Conservation (phyloP, 1,140 invertebrate species). For the Harlomillsia oculata region DNA sequence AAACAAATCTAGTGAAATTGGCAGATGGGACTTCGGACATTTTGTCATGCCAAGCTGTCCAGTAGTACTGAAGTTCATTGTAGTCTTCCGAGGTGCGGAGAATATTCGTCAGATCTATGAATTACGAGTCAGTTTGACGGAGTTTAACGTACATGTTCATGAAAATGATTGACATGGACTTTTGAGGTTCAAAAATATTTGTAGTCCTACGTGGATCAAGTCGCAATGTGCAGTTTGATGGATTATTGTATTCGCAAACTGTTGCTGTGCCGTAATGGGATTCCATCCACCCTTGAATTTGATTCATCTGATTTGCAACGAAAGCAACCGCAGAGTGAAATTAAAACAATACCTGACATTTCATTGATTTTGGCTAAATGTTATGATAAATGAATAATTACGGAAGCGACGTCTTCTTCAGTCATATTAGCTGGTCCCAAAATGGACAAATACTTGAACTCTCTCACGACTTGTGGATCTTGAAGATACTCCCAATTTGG, state of each 20-base stretch:
- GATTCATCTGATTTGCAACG: no score
- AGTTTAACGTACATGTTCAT: no score
- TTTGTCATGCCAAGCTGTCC: constrained; percentile 43
- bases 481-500: constrained; percentile 13
- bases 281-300: constrained; percentile 52
- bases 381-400: neutral
- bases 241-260: constrained; percentile 72
- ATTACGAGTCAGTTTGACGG: neutral
- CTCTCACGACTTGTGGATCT: neutral
- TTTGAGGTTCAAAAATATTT: no score
- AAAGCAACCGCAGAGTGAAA: no score
- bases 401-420: neutral
- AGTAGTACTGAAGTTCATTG: constrained; percentile 56
- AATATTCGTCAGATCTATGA: constrained; percentile 40
- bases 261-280: constrained; percentile 67
- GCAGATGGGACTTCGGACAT: constrained; percentile 37
- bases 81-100: constrained; percentile 65
- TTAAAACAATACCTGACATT: no score
- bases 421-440: constrained; percentile 20
- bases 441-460: constrained; percentile 16
- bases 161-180: neutral
- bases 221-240: constrained; percentile 64
- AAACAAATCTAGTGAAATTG: neutral
- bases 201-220: constrained; percentile 61
- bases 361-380: no score